phyloP scores from a whole-genome alignment of 2,113 vertebrate species.

The Ameiurus melas region DNA sequence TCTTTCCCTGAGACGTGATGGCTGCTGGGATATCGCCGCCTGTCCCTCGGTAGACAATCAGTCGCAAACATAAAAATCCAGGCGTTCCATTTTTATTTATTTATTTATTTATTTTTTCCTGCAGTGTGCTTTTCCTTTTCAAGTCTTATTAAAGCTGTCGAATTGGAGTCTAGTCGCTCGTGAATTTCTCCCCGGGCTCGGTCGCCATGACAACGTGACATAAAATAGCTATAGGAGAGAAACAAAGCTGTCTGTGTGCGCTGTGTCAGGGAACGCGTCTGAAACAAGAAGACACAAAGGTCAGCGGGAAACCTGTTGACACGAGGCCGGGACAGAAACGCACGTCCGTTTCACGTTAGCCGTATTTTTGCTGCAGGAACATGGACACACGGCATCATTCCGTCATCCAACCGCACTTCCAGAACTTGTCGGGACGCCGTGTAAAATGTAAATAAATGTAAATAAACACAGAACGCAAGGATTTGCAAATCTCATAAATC shows the following conservation, averaged over 20 bases:
- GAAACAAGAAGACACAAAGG: neutral
- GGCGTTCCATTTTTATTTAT: constrained; percentile 7
- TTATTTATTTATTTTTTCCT: too few species aligned
- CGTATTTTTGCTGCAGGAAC: neutral
- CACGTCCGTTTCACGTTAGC: neutral
- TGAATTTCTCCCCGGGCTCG: constrained; percentile 11
- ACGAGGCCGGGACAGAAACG: neutral
- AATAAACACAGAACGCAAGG: too few species aligned
- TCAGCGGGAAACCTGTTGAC: neutral
- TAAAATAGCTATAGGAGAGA: constrained; percentile 23
- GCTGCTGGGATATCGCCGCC: constrained; percentile 8
- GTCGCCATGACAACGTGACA: constrained; percentile 49
- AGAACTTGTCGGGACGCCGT: too few species aligned
- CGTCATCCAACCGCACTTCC: neutral
- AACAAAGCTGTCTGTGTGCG: neutral
- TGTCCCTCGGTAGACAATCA: constrained; percentile 34
- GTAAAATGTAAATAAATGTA: too few species aligned
- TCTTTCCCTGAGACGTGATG: neutral
- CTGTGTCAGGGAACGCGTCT: neutral
- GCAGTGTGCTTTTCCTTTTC: neutral
- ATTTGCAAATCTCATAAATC: too few species aligned
- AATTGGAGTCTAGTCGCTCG: neutral
- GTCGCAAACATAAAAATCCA: constrained; percentile 3
- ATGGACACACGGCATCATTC: neutral
- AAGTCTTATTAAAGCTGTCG: constrained; percentile 14